A percentile compares a stretch with the other conserved stretches of the same genome.
phyloP scores from a whole-genome alignment of 2,888 invertebrate species.

The Drosophila conformis region DNA sequence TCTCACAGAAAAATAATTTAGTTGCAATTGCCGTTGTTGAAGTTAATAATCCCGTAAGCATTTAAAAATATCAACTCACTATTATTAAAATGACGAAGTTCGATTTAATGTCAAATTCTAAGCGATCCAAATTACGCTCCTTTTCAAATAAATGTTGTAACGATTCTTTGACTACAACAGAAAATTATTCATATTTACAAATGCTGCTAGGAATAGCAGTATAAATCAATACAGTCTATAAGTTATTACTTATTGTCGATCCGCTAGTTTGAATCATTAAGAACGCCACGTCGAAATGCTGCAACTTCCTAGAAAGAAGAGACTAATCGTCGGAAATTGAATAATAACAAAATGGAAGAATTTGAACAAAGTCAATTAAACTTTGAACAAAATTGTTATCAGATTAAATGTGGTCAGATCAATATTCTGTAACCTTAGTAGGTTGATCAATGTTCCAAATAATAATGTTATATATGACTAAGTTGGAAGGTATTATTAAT shows the following conservation, averaged over 20 bases:
- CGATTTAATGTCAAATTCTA: not conserved
- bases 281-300: not conserved
- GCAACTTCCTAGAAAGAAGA: not conserved
- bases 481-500: not conserved
- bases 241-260: not conserved
- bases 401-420: not conserved
- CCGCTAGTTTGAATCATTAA: not conserved
- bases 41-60: constrained; percentile 48
- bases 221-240: not conserved
- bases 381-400: not conserved
- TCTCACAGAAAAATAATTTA: constrained; percentile 8
- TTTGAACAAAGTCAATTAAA: not conserved
- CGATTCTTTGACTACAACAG: not conserved
- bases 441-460: not conserved
- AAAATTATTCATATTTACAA: not conserved
- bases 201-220: not conserved
- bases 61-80: constrained; percentile 18
- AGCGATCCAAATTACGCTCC: not conserved
- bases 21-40: constrained; percentile 38
- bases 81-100: not conserved
- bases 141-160: not conserved
- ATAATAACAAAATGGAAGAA: not conserved
- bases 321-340: not conserved
- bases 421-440: not conserved
- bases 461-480: not conserved